Base-by-base conservation (phyloP, 2,113 vertebrate genomes). In the Acanthisitta chloris region DNA sequence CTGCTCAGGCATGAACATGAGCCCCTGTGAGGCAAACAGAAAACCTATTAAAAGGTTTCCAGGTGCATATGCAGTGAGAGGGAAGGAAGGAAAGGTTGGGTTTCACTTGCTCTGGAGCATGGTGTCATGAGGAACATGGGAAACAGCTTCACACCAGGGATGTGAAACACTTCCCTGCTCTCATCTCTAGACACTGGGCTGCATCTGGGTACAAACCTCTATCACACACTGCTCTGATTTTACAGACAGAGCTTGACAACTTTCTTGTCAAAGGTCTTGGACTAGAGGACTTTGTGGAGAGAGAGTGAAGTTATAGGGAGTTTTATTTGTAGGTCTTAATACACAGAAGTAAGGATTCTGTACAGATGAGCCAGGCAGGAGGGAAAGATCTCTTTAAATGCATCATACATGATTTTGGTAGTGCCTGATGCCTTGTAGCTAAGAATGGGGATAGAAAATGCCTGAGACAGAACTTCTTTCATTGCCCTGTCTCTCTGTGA, bases 21-120 rank as follows among this genome's bases (percentile, higher is more conserved):
- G 91, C 93, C 93, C 79, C 87, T 94, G 87, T 96, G 94, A 95
- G 90, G 93, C 93, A 91, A 95, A 95, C 94, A 96, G 87, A 96
- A 95, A 96, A 85, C 57, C 91, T 76, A 76, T 92, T 96, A 96
- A 96, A 95, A 91, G 94, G 67, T 79, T 95, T 94, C 91, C 95
- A 96, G 96, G 94, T 97, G 96, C 84, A 14, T 79, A 12, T 57
- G 58, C 81, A 92, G 21, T 36, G 84, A 82, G 84, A 81, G 94
- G 81, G 89, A 95, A 96, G 89, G 89, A 95, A 85, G 73, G 84
- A 71, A 94, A 92, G 87, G 57, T 94, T 96, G 81, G 89, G 73
- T 96, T 96, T 97, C 93, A 65, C 18, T 96, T 91, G 81, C 66
- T 96, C 36, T 85, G 87, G 71, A 92, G 93, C 73, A 34, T 14